These are phyloP conservation scores for Campylomormyrus tamandua DNA, from an alignment of 2,113 vertebrate genomes.

Conservation along the genomic window DNA sequence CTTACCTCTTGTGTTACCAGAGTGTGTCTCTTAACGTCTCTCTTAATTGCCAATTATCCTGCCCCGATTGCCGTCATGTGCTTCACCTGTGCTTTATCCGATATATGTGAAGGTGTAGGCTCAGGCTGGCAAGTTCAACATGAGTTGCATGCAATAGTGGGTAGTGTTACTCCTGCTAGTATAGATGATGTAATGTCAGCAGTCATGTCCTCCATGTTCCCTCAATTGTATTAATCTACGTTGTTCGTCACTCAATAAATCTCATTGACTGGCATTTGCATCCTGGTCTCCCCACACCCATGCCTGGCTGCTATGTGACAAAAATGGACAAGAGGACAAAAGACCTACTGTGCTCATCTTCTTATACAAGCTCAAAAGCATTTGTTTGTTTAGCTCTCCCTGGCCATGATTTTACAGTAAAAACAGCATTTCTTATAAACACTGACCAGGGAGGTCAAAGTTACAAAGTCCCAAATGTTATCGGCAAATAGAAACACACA, in stretches of 20 bases:
- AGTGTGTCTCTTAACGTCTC: not conserved
- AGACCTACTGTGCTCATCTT: not conserved
- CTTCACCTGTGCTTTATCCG: not conserved
- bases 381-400: not conserved
- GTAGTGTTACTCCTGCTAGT: not conserved
- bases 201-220: not conserved
- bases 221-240: not conserved
- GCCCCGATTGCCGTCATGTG: not conserved
- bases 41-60: not conserved
- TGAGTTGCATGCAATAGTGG: not conserved
- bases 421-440: not conserved
- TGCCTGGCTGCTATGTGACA: not conserved
- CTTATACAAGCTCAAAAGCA: not conserved
- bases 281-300: not conserved
- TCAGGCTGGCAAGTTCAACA: not conserved
- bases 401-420: not conserved
- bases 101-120: not conserved
- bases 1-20: not conserved
- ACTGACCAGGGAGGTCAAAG: not conserved
- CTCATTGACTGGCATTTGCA: not conserved
- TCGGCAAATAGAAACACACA: not conserved
- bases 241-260: not conserved
- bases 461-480: not conserved
- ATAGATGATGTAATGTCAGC: not conserved
- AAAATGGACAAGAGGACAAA: not conserved